These are phyloP conservation scores for Muraenolepis orangiensis DNA, from an alignment of 2,797 vertebrate species.

Conservation along the genomic window DNA sequence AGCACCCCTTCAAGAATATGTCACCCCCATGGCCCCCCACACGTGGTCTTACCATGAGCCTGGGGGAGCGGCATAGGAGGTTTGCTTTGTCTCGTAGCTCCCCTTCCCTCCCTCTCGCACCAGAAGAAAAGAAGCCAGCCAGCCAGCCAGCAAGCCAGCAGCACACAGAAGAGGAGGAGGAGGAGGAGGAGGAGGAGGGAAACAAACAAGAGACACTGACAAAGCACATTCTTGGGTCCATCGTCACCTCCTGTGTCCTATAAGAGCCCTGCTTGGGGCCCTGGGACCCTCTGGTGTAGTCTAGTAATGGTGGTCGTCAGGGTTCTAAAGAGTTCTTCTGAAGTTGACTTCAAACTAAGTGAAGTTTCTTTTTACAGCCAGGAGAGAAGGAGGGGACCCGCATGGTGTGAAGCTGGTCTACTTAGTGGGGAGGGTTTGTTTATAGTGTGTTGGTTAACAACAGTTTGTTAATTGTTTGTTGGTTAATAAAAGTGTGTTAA, in stretches of 20 bases:
- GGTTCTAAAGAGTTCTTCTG: slow-evolving; percentile 28
- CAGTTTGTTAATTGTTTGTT: not conserved
- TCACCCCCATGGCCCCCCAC: slow-evolving; percentile 65
- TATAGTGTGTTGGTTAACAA: not conserved
- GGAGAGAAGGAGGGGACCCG: not conserved
- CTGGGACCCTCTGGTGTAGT: no score
- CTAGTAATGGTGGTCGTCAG: not conserved
- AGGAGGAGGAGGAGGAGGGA: not conserved
- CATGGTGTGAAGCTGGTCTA: slow-evolving; percentile 27
- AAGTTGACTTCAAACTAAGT: slow-evolving; percentile 15
- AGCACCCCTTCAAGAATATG: slow-evolving; percentile 65
- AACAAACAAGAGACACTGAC: not conserved
- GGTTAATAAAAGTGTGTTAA: not conserved
- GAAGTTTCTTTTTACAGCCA: slow-evolving; percentile 20
- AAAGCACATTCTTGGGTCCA: not conserved
- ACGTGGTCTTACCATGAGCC: slow-evolving; percentile 62
- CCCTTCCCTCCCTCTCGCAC: slow-evolving; percentile 28
- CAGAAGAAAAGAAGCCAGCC: slow-evolving; percentile 20
- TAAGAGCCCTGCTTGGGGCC: no score
- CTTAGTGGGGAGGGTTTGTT: not conserved
- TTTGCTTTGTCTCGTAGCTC: slow-evolving; percentile 39
- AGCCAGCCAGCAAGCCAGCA: not conserved
- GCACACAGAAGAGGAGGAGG: not conserved
- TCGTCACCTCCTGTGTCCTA: not conserved
- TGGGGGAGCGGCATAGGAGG: slow-evolving; percentile 46